Percentiles rank a stretch among this genome's conserved stretches.
phyloP scores from a whole-genome alignment of 2,888 invertebrate genomes.

The Punctoribates punctum region DNA sequence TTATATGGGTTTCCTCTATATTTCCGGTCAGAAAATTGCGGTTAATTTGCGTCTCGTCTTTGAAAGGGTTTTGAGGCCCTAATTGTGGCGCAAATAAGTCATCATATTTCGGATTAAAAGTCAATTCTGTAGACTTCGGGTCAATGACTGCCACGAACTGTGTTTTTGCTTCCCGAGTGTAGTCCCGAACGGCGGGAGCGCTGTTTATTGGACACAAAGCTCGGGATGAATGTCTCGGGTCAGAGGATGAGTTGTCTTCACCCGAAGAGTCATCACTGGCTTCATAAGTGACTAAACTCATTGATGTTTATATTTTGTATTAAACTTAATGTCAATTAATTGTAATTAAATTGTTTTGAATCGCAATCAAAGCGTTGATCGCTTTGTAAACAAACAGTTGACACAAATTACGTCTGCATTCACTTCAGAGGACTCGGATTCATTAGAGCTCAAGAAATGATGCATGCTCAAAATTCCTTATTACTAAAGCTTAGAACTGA shows the following conservation, averaged over 20 bases:
- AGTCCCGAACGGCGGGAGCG: not conserved
- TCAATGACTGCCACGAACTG: not conserved
- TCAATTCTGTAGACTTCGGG: conserved; percentile 67
- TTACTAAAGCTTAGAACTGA: too few relatives aligned
- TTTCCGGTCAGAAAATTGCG: conserved; percentile 91
- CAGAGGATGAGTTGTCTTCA: not conserved
- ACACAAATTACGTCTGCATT: too few relatives aligned
- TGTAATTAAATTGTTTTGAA: not conserved
- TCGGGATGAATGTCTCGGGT: not conserved
- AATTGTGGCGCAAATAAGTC: conserved; percentile 83
- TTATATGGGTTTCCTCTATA: conserved; percentile 91
- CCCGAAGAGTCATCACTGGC: not conserved
- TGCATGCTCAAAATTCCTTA: too few relatives aligned
- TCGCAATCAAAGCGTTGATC: too few relatives aligned
- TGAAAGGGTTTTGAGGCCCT: conserved; percentile 89
- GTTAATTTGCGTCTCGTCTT: conserved; percentile 82
- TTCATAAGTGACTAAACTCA: conserved; percentile 1
- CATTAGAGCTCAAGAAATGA: too few relatives aligned
- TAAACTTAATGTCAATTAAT: not conserved
- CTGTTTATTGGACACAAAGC: not conserved
- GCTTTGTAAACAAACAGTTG: too few relatives aligned
- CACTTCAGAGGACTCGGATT: too few relatives aligned
- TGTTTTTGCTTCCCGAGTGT: not conserved
- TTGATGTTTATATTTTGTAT: not conserved
- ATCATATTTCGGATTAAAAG: conserved; percentile 88